These are phyloP conservation scores for Dynastes tityus DNA, from an alignment of 2,888 invertebrate species.

Conservation along the genomic window DNA sequence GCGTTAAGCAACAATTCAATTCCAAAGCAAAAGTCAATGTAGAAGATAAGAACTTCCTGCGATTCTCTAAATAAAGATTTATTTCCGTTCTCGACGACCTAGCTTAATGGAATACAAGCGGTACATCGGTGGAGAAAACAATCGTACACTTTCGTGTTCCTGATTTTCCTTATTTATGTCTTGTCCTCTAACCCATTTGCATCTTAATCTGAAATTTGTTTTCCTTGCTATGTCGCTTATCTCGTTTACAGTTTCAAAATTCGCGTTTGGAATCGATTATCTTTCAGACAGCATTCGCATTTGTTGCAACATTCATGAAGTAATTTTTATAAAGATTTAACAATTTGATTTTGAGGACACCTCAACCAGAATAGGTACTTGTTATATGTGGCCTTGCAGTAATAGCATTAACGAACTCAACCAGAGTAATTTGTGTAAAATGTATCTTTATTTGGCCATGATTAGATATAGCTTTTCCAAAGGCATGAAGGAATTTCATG, in stretches of 20 bases:
- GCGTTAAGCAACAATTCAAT: too few species aligned
- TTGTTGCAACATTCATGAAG: background rate
- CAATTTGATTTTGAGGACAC: too few species aligned
- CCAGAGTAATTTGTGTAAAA: too few species aligned
- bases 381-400: too few species aligned
- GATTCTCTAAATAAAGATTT: slow-evolving; percentile 17
- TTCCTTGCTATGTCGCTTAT: background rate
- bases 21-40: too few species aligned
- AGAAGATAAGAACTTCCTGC: background rate
- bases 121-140: slow-evolving; percentile 20
- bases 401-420: too few species aligned
- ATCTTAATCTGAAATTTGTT: slow-evolving; percentile 14
- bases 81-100: slow-evolving; percentile 13
- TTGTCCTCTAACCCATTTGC: slow-evolving; percentile 3
- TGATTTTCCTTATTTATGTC: slow-evolving; percentile 14
- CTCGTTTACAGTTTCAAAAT: background rate
- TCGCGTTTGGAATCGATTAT: background rate
- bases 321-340: too few species aligned
- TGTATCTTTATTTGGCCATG: too few species aligned
- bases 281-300: background rate
- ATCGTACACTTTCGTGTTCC: slow-evolving; percentile 4
- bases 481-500: too few species aligned
- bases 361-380: too few species aligned
- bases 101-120: slow-evolving; percentile 7
- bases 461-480: too few species aligned